phyloP scores from a whole-genome alignment of 2,797 vertebrate species.

The Sebastes umbrosus region DNA sequence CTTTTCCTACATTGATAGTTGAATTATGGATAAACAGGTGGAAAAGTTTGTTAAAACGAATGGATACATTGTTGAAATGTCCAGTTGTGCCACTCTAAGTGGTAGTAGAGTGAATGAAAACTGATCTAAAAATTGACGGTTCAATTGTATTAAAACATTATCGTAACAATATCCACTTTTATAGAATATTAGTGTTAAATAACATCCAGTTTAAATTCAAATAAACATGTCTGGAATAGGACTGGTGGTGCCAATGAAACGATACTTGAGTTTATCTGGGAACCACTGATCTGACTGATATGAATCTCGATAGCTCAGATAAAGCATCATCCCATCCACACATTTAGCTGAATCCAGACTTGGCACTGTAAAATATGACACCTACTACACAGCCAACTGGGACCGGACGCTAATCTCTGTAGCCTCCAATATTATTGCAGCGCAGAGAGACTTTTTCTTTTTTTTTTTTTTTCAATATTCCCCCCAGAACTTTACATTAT shows the following conservation, averaged over 20 bases:
- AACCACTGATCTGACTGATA: background rate
- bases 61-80: background rate
- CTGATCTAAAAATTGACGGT: background rate
- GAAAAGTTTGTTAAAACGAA: background rate
- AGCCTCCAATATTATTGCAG: conserved; percentile 41
- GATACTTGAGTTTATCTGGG: background rate
- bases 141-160: background rate
- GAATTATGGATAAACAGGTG: background rate
- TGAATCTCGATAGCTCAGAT: conserved; percentile 16
- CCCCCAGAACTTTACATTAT: conserved; percentile 34
- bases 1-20: background rate
- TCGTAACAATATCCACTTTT: background rate
- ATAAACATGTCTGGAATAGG: background rate
- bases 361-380: conserved; percentile 46
- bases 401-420: conserved; percentile 35
- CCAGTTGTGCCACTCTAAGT: fast-evolving
- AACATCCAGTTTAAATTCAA: background rate
- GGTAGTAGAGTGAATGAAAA: background rate
- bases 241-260: conserved; percentile 13
- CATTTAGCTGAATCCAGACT: conserved; percentile 27
- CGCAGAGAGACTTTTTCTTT: background rate
- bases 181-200: background rate
- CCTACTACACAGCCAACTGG: conserved; percentile 26
- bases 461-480: background rate
- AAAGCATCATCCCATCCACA: conserved; percentile 14